Evolutionary conservation across 2,113 vertebrate genomes (phyloP).

Genomic region (Dendropsophus ebraccatus): DNA sequence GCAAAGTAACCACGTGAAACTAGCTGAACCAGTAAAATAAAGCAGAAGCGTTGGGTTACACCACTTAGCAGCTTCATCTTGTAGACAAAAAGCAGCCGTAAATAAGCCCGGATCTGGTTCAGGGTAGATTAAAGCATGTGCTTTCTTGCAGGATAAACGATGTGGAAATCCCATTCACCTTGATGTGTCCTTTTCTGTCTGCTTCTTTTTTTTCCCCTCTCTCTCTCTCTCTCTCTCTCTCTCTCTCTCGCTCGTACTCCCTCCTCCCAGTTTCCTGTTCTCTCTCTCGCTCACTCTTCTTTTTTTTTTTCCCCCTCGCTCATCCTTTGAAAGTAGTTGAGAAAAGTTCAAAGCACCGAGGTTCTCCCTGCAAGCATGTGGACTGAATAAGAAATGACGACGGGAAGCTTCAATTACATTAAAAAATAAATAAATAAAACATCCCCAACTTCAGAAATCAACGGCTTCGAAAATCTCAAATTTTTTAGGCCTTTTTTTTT

Average conservation of each 20-base stretch:
- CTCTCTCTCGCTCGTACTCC: constrained; percentile 60
- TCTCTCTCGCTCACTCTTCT: too few relatives aligned
- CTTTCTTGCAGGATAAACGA: constrained; percentile 78
- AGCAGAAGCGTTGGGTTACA: constrained; percentile 47
- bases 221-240: constrained; percentile 46
- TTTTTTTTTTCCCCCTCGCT: constrained; percentile 67
- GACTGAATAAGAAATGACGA: constrained; percentile 67
- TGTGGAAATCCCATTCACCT: constrained; percentile 83
- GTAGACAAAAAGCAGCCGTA: constrained; percentile 68
- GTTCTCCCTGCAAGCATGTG: constrained; percentile 63
- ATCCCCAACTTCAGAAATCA: neutral
- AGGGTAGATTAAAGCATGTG: constrained; percentile 75
- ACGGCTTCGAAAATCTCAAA: constrained; percentile 19
- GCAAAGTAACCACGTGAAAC: constrained; percentile 60
- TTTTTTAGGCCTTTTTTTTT: neutral
- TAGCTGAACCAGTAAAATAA: constrained; percentile 68
- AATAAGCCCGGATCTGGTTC: constrained; percentile 65
- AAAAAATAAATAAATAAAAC: constrained; percentile 26
- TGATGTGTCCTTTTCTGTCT: constrained; percentile 72
- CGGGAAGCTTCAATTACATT: constrained; percentile 44
- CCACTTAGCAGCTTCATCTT: constrained; percentile 58
- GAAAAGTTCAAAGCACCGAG: constrained; percentile 75
- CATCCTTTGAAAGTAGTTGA: constrained; percentile 76
- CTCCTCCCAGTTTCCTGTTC: constrained; percentile 57
- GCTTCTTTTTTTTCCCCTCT: constrained; percentile 60